Percentiles rank a stretch among this genome's conserved stretches.
phyloP scores from a whole-genome alignment of 37 sponge, comb jelly and placozoan genomes.

The Chondrilla cf. caribensis region DNA sequence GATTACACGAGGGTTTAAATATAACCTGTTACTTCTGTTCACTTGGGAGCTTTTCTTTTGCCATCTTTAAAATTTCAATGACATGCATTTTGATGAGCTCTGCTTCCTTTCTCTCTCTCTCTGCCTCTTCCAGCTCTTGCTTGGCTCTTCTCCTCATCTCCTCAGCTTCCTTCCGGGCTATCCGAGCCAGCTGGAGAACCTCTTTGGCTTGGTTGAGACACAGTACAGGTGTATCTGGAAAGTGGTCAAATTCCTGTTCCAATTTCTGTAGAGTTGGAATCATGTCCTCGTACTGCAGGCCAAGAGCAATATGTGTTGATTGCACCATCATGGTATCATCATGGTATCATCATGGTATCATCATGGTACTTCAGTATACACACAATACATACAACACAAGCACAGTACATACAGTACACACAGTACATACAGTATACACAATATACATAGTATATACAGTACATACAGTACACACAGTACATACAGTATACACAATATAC shows the following conservation, averaged over 20 bases:
- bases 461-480: too few species aligned
- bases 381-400: too few species aligned
- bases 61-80: conserved; percentile 62
- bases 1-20: background rate
- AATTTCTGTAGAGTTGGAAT: background rate
- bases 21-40: conserved; percentile 2
- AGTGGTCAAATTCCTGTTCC: conserved; percentile 6
- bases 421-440: too few species aligned
- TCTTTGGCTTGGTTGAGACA: conserved; percentile 58
- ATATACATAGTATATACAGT: too few species aligned
- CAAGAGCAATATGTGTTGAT: too few species aligned
- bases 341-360: too few species aligned
- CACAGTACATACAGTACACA: too few species aligned
- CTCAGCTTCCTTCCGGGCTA: conserved; percentile 54
- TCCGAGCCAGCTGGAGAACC: conserved; percentile 59
- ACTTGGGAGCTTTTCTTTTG: conserved; percentile 55
- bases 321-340: too few species aligned
- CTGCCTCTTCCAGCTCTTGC: conserved; percentile 59
- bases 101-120: conserved; percentile 65
- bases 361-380: too few species aligned
- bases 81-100: conserved; percentile 68
- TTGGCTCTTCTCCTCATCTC: conserved; percentile 53
- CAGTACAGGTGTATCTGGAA: conserved; percentile 3
- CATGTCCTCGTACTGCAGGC: background rate
- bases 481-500: too few species aligned